Evolutionary conservation across 92 coral and sea anemone species (phyloP).

Genomic region (Actinostola sp.): DNA sequence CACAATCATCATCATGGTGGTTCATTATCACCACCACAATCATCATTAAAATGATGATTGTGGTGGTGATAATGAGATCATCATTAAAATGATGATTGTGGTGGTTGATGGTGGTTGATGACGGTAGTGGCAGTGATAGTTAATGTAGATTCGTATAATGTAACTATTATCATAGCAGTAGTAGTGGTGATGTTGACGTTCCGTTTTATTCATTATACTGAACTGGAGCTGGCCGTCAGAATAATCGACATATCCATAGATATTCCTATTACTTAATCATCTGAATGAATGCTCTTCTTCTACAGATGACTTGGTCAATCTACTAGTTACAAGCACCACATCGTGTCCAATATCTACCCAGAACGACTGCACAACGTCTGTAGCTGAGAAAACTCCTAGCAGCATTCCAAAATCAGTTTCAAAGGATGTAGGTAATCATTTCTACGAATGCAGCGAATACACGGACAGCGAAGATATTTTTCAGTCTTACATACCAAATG

Average conservation of each 20-base stretch:
- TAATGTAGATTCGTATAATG: too few species aligned
- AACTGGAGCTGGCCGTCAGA: background rate
- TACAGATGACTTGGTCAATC: constrained; percentile 12
- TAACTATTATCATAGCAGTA: too few species aligned
- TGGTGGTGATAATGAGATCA: too few species aligned
- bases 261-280: too few species aligned
- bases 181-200: too few species aligned
- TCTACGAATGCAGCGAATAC: constrained; percentile 18
- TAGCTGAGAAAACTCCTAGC: background rate
- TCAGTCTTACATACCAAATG: constrained; percentile 7
- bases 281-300: too few species aligned
- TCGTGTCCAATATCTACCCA: background rate
- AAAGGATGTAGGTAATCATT: background rate
- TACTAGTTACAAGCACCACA: constrained; percentile 1
- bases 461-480: constrained; percentile 26
- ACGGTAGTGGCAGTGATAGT: too few species aligned
- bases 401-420: background rate
- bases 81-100: background rate
- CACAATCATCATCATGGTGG: too few species aligned
- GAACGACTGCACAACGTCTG: too few species aligned
- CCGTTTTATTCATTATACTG: background rate
- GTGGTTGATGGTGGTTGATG: background rate
- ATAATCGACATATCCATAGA: too few species aligned
- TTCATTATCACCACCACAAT: too few species aligned
- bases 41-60: background rate